phyloP scores from a whole-genome alignment of 1,140 invertebrate species.

The Trinorchestia longiramus region DNA sequence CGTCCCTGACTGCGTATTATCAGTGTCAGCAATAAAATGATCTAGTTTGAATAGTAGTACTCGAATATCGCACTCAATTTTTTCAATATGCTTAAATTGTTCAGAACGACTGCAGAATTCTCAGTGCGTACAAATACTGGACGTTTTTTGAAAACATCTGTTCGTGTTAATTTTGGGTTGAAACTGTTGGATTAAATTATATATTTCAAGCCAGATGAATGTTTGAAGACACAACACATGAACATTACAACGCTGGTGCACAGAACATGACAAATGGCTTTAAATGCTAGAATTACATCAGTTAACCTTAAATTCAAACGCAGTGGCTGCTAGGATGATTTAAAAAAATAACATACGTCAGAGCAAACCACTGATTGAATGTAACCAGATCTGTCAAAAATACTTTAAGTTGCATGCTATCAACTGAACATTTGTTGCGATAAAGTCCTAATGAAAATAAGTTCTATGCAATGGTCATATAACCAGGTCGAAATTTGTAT shows the following conservation, averaged over 20 bases:
- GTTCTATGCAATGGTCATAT: neutral
- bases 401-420: neutral
- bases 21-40: no score
- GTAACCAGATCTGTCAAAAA: neutral
- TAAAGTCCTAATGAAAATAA: neutral
- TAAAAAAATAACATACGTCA: neutral
- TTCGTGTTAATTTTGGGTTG: neutral
- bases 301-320: neutral
- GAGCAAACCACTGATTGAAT: neutral
- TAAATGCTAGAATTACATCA: neutral
- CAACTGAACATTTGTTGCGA: neutral
- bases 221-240: neutral
- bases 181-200: neutral
- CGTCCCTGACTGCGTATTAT: no score
- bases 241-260: no score
- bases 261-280: no score
- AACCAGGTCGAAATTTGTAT: neutral
- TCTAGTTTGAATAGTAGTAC: no score
- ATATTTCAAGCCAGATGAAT: neutral
- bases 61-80: no score
- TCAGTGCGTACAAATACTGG: no score
- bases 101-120: no score
- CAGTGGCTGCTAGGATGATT: neutral
- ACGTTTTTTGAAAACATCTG: neutral
- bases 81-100: no score